Evolutionary conservation across 37 sponge, comb jelly and placozoan species (phyloP).

Genomic region (Petrosia ficiformis): DNA sequence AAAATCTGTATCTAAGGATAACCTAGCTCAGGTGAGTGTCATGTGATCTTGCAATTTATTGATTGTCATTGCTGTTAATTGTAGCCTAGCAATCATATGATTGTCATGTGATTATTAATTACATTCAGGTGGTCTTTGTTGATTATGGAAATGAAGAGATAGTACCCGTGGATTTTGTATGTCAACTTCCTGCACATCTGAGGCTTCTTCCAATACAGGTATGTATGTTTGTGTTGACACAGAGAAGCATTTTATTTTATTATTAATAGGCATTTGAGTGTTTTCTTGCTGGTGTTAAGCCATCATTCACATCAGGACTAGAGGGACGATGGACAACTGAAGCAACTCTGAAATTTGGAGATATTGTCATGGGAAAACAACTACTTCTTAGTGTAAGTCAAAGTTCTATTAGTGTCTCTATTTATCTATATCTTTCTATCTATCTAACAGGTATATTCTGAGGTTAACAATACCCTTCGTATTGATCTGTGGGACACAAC

Average conservation of each 20-base stretch:
- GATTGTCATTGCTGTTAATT: too few species aligned
- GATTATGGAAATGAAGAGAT: conserved; percentile 85
- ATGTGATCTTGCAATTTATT: too few species aligned
- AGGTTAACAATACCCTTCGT: conserved; percentile 57
- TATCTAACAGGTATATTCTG: conserved; percentile 58
- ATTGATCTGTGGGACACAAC: conserved; percentile 69
- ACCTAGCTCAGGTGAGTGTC: conserved; percentile 13
- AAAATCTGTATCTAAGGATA: not conserved
- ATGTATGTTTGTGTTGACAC: not conserved
- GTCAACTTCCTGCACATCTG: conserved; percentile 35
- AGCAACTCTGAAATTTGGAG: conserved; percentile 38
- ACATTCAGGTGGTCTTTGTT: conserved; percentile 70
- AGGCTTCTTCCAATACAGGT: conserved; percentile 33
- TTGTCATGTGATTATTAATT: too few species aligned
- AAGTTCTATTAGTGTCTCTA: conserved; percentile 9
- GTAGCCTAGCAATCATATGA: too few species aligned
- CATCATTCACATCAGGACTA: conserved; percentile 30
- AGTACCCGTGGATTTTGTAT: conserved; percentile 40
- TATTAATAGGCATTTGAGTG: conserved; percentile 73
- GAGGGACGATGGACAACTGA: conserved; percentile 61
- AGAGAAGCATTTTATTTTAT: not conserved
- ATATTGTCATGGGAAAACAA: conserved; percentile 43
- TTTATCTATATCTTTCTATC: not conserved
- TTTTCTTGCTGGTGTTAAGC: conserved; percentile 64
- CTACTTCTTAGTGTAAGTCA: conserved; percentile 42